Conservation (phyloP, 2,113 vertebrate genomes). For the Guaruba guarouba region DNA sequence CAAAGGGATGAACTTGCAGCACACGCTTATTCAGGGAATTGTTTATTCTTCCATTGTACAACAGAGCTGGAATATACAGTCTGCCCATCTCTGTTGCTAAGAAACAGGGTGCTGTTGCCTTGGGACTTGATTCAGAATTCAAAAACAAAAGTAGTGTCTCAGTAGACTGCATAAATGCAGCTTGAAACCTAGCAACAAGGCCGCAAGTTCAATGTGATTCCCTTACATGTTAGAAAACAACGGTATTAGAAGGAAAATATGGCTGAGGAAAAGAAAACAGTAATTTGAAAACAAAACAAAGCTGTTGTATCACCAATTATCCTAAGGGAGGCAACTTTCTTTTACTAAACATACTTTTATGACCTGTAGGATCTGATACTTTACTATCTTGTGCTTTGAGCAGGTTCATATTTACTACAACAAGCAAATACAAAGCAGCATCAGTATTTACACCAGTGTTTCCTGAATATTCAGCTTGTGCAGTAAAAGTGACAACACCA, state of each 20-base stretch:
- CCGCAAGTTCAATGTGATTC: conserved; percentile 12
- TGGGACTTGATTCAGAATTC: conserved; percentile 54
- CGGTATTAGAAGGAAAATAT: neutral
- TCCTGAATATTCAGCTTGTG: neutral
- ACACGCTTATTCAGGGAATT: neutral
- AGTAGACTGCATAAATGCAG: conserved; percentile 46
- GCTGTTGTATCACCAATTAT: neutral
- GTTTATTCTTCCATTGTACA: conserved; percentile 20
- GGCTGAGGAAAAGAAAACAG: neutral
- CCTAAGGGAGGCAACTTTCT: neutral
- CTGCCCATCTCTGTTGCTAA: conserved; percentile 64
- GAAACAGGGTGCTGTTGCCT: conserved; percentile 60
- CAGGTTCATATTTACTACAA: neutral
- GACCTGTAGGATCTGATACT: neutral
- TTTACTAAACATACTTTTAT: neutral
- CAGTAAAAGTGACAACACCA: neutral
- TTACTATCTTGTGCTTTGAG: neutral
- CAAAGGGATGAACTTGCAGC: neutral
- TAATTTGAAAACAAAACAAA: neutral
- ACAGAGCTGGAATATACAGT: conserved; percentile 31
- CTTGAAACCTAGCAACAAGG: conserved; percentile 69
- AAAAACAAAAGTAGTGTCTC: conserved; percentile 41
- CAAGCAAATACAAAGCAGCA: neutral
- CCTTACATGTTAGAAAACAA: conserved; percentile 32
- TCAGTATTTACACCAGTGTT: neutral